Percentiles rank a stretch among this genome's conserved stretches.
phyloP scores from a whole-genome alignment of 1,140 invertebrate species.

The Drosophila tristis region DNA sequence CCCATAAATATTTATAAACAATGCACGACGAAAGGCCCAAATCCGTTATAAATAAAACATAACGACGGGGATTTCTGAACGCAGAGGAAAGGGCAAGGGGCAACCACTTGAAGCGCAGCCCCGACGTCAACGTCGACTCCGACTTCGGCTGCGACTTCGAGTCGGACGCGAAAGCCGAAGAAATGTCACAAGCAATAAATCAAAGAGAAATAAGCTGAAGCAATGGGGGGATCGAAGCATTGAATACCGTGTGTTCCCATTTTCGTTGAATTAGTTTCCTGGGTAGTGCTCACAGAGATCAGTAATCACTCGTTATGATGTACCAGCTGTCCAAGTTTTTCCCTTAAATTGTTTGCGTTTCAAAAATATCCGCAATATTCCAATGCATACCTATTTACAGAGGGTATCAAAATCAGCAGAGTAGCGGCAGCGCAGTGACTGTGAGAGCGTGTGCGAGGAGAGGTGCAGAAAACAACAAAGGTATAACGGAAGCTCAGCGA shows the following conservation, averaged over 20 bases:
- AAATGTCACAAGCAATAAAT: constrained; percentile 79
- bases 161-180: constrained; percentile 24
- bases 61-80: constrained; percentile 56
- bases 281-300: no score
- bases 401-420: no score
- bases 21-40: constrained; percentile 55
- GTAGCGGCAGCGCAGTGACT: no score
- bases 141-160: no score
- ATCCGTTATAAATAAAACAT: constrained; percentile 82
- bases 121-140: constrained; percentile 27
- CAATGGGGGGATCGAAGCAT: not conserved
- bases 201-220: constrained; percentile 47
- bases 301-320: no score
- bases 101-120: constrained; percentile 66
- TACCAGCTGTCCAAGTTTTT: no score
- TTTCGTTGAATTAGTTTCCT: no score
- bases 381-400: no score
- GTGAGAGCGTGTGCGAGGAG: no score
- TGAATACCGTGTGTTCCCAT: not conserved
- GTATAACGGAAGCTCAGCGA: constrained; percentile 26
- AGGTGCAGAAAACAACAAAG: not conserved
- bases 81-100: not conserved
- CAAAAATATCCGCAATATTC: no score
- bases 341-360: no score
- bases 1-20: constrained; percentile 79